Conservation (phyloP, 2,797 vertebrate species). For the Hirundo rustica region DNA sequence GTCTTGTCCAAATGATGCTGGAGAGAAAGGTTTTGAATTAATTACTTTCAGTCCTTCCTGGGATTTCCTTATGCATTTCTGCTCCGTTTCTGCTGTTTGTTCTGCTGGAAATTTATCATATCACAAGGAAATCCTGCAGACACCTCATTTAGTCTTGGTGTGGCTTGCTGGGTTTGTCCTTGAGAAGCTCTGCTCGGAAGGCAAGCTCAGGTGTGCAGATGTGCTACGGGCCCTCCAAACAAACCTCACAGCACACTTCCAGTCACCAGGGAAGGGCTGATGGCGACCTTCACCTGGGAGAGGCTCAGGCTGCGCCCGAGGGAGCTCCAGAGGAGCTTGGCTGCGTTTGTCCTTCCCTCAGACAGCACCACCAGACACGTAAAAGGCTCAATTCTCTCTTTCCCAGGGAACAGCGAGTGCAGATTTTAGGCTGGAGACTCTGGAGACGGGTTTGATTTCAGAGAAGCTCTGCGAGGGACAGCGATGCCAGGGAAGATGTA, state of each 20-base stretch:
- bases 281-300: not conserved
- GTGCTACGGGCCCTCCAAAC: not conserved
- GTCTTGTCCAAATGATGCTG: not conserved
- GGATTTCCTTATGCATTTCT: not conserved
- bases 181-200: not conserved
- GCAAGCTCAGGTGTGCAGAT: not conserved
- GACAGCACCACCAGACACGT: not conserved
- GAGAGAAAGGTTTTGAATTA: not conserved
- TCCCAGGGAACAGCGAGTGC: rapidly evolving
- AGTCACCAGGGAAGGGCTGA: not conserved
- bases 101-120: not conserved
- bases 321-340: not conserved
- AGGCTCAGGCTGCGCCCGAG: not conserved
- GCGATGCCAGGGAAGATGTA: rapidly evolving
- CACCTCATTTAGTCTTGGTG: not conserved
- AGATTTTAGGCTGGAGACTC: not conserved
- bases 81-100: not conserved
- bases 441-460: not conserved
- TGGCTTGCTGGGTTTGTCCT: not conserved
- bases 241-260: not conserved
- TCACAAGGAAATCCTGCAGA: not conserved
- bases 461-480: not conserved
- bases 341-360: not conserved
- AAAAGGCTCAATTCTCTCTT: rapidly evolving
- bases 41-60: not conserved